Percentiles rank a stretch among this genome's conserved stretches.
These are phyloP conservation scores for Didymodactylos carnosus DNA, from an alignment of 2,888 invertebrate genomes.

Conservation along the genomic window DNA sequence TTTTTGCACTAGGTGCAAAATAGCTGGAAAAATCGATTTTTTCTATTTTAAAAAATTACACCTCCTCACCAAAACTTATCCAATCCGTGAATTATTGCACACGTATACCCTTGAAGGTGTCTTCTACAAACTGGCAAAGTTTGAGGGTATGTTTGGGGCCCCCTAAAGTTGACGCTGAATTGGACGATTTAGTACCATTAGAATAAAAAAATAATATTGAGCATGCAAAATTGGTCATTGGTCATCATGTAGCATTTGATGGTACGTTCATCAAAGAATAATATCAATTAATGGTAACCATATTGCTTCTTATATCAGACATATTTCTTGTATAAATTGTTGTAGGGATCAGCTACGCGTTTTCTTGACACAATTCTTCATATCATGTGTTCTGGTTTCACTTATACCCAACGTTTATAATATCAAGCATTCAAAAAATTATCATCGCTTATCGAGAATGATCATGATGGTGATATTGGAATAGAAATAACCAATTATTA, in stretches of 20 bases:
- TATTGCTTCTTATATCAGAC: not conserved
- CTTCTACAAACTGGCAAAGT: too few relatives aligned
- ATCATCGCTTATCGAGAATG: not conserved
- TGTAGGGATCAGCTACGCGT: slow-evolving; percentile 36
- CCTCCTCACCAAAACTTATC: too few relatives aligned
- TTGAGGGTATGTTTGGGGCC: too few relatives aligned
- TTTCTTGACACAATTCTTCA: slow-evolving; percentile 97
- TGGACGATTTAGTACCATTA: slow-evolving; percentile 48
- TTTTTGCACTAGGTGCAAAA: too few relatives aligned
- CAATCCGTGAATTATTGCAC: too few relatives aligned
- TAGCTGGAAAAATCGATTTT: too few relatives aligned
- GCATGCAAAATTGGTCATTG: slow-evolving; percentile 53
- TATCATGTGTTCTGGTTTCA: slow-evolving; percentile 74
- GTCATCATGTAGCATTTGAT: slow-evolving; percentile 90
- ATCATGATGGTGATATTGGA: not conserved
- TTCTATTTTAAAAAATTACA: too few relatives aligned
- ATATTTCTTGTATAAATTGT: not conserved
- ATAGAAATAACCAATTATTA: slow-evolving; percentile 42
- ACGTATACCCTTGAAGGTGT: too few relatives aligned
- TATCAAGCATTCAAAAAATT: not conserved
- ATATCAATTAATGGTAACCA: slow-evolving; percentile 56
- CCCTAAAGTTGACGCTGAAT: too few relatives aligned
- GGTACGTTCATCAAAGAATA: slow-evolving; percentile 72
- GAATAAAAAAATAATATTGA: slow-evolving; percentile 19
- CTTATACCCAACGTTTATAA: slow-evolving; percentile 57